Conservation (phyloP, 2,113 vertebrate genomes). For the Octodon degus region DNA sequence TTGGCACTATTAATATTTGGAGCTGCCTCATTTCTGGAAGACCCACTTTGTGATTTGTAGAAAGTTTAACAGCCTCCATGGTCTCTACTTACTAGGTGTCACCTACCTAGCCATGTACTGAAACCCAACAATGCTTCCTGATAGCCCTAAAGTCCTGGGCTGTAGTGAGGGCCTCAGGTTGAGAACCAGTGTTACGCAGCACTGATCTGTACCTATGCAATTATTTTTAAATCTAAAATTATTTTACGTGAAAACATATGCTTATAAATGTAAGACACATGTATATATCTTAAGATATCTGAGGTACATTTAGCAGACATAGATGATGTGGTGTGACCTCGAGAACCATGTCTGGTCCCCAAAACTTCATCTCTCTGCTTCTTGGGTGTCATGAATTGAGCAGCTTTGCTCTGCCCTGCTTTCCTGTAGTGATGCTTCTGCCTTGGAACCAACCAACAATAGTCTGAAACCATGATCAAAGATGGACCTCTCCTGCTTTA, state of each 20-base stretch:
- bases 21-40: background rate
- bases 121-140: background rate
- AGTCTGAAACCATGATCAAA: background rate
- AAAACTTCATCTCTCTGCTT: background rate
- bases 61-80: background rate
- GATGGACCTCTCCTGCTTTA: background rate
- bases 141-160: background rate
- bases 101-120: background rate
- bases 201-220: background rate
- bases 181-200: background rate
- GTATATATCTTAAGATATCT: background rate
- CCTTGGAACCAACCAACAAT: background rate
- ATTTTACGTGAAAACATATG: background rate
- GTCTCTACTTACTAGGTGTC: background rate
- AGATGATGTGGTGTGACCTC: background rate
- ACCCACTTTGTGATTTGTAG: background rate
- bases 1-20: no score
- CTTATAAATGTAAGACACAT: background rate
- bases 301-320: background rate
- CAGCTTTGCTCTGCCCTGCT: background rate
- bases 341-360: background rate
- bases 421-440: background rate
- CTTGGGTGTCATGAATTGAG: background rate
- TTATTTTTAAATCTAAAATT: background rate
- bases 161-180: background rate